Percentiles rank a stretch among this genome's conserved stretches.
phyloP scores from a whole-genome alignment of 23 tunicate genomes.

The Halocynthia aurantium region DNA sequence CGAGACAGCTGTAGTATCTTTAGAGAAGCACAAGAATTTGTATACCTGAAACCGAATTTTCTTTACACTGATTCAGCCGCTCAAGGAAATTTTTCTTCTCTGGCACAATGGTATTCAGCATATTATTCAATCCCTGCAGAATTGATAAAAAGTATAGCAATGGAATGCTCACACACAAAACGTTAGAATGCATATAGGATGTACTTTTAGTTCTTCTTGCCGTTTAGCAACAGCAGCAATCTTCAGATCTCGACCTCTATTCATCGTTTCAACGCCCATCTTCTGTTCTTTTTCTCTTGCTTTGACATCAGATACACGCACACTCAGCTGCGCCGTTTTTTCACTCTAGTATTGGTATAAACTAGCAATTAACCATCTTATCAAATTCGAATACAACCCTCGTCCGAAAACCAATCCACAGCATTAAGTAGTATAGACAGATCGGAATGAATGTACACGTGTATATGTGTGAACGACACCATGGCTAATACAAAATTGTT shows the following conservation, averaged over 20 bases:
- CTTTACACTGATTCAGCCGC: slow-evolving; percentile 51
- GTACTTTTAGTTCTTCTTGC: slow-evolving; percentile 74
- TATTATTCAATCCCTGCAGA: slow-evolving; percentile 46
- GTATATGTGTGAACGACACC: no score
- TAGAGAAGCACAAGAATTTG: neutral
- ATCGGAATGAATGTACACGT: no score
- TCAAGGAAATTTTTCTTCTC: slow-evolving; percentile 41
- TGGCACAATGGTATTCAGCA: slow-evolving; percentile 42
- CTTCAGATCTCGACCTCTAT: slow-evolving; percentile 65
- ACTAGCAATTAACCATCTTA: neutral
- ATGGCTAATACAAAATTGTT: neutral
- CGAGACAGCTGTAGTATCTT: no score
- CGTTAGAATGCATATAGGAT: neutral
- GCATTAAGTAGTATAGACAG: no score
- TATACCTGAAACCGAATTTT: slow-evolving; percentile 31
- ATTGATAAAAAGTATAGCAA: neutral
- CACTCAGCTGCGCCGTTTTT: slow-evolving; percentile 48
- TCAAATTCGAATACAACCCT: neutral
- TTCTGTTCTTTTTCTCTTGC: slow-evolving; percentile 60
- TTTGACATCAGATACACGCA: slow-evolving; percentile 51
- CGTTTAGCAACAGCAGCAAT: slow-evolving; percentile 48
- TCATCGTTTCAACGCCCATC: slow-evolving; percentile 35
- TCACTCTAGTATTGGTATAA: slow-evolving; percentile 34
- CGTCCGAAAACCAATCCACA: no score
- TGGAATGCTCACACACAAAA: neutral